These are phyloP conservation scores for Penaeus chinensis DNA, from an alignment of 1,140 invertebrate species.

Conservation along the genomic window DNA sequence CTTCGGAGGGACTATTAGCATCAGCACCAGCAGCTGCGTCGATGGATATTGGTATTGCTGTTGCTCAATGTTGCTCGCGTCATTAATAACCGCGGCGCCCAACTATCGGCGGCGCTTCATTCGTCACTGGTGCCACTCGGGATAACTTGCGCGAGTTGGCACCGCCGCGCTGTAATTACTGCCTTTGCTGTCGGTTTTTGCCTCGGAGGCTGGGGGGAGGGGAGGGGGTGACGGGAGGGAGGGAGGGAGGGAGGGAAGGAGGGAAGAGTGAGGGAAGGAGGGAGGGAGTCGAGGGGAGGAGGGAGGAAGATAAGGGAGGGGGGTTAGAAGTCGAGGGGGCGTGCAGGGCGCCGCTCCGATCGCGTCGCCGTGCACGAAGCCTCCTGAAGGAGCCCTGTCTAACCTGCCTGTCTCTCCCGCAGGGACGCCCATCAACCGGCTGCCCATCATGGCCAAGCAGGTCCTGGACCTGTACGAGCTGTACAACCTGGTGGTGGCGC, in stretches of 20 bases:
- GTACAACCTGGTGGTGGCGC: slow-evolving; percentile 97
- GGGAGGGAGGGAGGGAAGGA: too few relatives aligned
- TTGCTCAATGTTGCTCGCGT: slow-evolving; percentile 37
- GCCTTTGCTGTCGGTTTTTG: slow-evolving; percentile 34
- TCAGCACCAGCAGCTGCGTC: not conserved
- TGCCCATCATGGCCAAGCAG: slow-evolving; percentile 99
- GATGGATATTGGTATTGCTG: slow-evolving; percentile 19
- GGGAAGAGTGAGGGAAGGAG: too few relatives aligned
- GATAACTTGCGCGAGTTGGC: slow-evolving; percentile 43
- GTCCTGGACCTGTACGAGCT: slow-evolving; percentile 97
- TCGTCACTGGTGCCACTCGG: slow-evolving; percentile 42
- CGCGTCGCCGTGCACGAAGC: too few relatives aligned
- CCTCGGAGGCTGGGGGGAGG: too few relatives aligned
- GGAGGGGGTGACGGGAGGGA: too few relatives aligned
- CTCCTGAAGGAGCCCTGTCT: too few relatives aligned
- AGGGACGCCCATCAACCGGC: slow-evolving; percentile 96
- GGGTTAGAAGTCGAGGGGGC: too few relatives aligned
- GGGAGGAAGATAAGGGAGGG: too few relatives aligned
- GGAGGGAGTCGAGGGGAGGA: too few relatives aligned
- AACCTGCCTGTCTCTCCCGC: not conserved
- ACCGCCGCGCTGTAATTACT: slow-evolving; percentile 29
- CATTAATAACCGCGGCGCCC: slow-evolving; percentile 55
- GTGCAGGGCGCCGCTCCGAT: too few relatives aligned
- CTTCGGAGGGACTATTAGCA: too few relatives aligned
- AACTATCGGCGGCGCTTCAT: slow-evolving; percentile 41